Percentiles rank a stretch among this genome's conserved stretches.
These are phyloP conservation scores for Synanthedon myopaeformis DNA, from an alignment of 2,888 invertebrate species.

Conservation along the genomic window DNA sequence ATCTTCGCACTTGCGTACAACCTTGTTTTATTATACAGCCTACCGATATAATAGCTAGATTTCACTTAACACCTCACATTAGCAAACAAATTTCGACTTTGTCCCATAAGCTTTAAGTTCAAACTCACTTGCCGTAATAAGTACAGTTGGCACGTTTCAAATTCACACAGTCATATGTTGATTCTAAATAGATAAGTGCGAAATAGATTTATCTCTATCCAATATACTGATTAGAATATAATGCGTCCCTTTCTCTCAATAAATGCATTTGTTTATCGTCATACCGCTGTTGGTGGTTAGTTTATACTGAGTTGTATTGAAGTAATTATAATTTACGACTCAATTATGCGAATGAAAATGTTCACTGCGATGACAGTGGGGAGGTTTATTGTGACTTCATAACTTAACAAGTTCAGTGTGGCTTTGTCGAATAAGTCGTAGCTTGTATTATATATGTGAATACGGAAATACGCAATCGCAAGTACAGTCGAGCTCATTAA, in stretches of 20 bases:
- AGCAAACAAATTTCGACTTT: constrained; percentile 9
- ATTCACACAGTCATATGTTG: constrained; percentile 9
- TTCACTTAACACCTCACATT: constrained; percentile 19
- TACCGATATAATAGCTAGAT: constrained; percentile 29
- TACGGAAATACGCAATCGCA: too few relatives aligned
- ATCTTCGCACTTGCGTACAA: constrained; percentile 43
- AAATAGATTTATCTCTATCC: constrained; percentile 26
- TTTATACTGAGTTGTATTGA: constrained; percentile 6
- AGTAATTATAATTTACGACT: constrained; percentile 21
- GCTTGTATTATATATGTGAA: too few relatives aligned
- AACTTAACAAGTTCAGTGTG: too few relatives aligned
- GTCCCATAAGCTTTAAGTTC: too few relatives aligned
- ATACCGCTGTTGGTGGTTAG: constrained; percentile 6
- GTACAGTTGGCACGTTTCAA: constrained; percentile 8
- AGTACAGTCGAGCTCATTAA: too few relatives aligned
- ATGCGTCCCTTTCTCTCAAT: constrained; percentile 13
- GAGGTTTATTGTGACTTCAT: too few relatives aligned
- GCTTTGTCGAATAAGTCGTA: too few relatives aligned
- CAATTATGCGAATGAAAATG: constrained; percentile 14
- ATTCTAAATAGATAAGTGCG: constrained; percentile 22
- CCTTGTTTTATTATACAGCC: constrained; percentile 38
- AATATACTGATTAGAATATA: constrained; percentile 8
- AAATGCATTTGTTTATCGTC: constrained; percentile 12
- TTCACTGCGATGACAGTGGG: not conserved
- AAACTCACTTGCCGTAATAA: constrained; percentile 2